Evolutionary conservation across 2,797 vertebrate species (phyloP), one percentile per base, ranked within the genome.

Genomic region (Phaenicophaeus curvirostris): DNA sequence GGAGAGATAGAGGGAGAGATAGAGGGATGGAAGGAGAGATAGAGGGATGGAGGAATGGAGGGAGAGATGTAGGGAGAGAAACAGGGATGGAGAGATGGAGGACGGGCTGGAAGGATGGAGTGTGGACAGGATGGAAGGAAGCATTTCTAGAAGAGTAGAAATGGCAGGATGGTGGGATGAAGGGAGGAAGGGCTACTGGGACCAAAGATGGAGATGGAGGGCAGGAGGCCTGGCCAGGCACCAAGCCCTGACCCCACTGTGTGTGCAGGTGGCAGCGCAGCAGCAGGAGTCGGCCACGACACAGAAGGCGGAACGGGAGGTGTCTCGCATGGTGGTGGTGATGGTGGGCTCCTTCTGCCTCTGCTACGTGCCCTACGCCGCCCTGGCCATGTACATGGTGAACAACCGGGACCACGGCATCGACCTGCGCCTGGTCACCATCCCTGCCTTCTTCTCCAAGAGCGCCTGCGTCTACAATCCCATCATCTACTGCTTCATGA

Each of bases 381-480:
- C 95, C 10, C 96, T 98, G 63, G 98, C 98, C 50, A 98, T 97
- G 66, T 98, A 98, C 96, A 98, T 99, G 92, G 98, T 99, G 86
- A 91, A 98, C 77, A 98, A 99, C 76, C 98, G 97, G 31, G 96
- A 98, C 73, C 98, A 98, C 5, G 91, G 97, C 33, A 89, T 99
- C 31, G 96, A 98, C 50, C 96, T 98, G 24, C 85, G 98, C 84
- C 93, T 98, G 39, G 98, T 98, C 97, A 98, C 98, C 54, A 31
- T 98, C 76, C 98, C 99, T 28, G 97, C 98, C 91, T 98, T 99
- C 97, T 99, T 99, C 97, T 98, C 98, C 75, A 99, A 99, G 97
- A 98, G 97, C 91, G 97, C 98, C 59, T 98, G 98, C 4, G 54
- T 99, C 94, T 98, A 98, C 91, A 99, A 99, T 89, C 98, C 98